Percentiles rank a stretch among this genome's conserved stretches.
phyloP scores from a whole-genome alignment of 2,888 invertebrate species.

The Caenorhabditis japonica region DNA sequence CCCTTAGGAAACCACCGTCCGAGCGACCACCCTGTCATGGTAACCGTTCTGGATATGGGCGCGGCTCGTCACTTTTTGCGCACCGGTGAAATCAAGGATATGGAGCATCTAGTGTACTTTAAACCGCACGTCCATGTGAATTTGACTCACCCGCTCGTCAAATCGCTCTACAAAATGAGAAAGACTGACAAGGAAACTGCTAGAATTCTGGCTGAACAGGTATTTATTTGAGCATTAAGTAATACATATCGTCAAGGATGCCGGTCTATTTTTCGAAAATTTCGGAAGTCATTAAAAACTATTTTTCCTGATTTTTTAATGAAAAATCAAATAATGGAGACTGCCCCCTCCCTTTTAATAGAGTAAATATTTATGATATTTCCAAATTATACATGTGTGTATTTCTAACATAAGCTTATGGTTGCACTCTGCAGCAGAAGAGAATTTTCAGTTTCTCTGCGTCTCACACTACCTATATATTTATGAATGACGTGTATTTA shows the following conservation, averaged over 20 bases:
- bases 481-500: too few species aligned
- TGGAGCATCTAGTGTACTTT: constrained; percentile 82
- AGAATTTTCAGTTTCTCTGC: constrained; percentile 3
- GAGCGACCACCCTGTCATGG: constrained; percentile 91
- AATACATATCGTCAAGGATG: too few species aligned
- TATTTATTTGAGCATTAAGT: constrained; percentile 78
- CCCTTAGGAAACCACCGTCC: constrained; percentile 84
- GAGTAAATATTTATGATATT: too few species aligned
- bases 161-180: constrained; percentile 86
- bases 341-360: too few species aligned
- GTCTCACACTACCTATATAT: neutral
- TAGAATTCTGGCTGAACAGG: constrained; percentile 88
- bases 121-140: constrained; percentile 93
- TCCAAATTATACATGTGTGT: too few species aligned
- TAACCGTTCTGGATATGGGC: constrained; percentile 95
- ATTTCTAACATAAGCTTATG: too few species aligned
- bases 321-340: too few species aligned
- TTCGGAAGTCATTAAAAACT: too few species aligned
- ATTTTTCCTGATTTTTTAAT: too few species aligned
- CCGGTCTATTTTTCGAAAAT: too few species aligned
- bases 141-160: constrained; percentile 91
- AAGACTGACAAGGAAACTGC: constrained; percentile 86
- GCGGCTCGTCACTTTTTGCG: constrained; percentile 93
- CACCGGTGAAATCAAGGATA: constrained; percentile 80
- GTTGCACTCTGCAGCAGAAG: too few species aligned